phyloP scores from a whole-genome alignment of 92 coral and sea anemone genomes.

The Pocillopora grandis region DNA sequence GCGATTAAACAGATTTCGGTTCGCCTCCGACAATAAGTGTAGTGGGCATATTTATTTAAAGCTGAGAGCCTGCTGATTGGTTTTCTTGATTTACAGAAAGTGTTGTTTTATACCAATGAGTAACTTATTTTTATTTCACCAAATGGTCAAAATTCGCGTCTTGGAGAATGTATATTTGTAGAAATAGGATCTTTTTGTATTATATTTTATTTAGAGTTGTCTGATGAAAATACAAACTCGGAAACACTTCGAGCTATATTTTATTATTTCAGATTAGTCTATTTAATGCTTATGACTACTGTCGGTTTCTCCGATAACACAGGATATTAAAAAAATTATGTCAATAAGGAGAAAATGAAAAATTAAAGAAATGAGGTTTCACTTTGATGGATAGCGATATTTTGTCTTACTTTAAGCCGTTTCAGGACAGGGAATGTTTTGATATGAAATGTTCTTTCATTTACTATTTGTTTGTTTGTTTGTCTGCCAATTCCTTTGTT shows the following conservation, averaged over 20 bases:
- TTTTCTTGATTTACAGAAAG: conserved; percentile 8
- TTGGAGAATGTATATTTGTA: conserved; percentile 27
- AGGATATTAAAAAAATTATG: conserved; percentile 7
- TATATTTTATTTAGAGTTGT: conserved; percentile 21
- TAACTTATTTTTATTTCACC: neutral
- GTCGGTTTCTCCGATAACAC: conserved; percentile 19
- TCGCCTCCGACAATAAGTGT: too few species aligned
- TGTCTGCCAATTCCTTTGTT: too few species aligned
- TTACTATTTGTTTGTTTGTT: too few species aligned
- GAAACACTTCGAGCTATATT: conserved; percentile 12
- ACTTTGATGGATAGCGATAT: neutral
- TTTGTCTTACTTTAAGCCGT: neutral
- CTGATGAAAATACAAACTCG: neutral
- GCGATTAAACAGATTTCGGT: too few species aligned
- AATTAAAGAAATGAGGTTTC: conserved; percentile 6
- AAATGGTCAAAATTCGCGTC: neutral
- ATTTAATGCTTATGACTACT: conserved; percentile 21
- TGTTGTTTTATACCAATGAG: neutral
- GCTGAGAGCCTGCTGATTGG: too few species aligned
- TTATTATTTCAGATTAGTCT: conserved; percentile 33
- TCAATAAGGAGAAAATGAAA: conserved; percentile 24
- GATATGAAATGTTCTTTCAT: too few species aligned
- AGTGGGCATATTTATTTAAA: too few species aligned
- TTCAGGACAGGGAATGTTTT: too few species aligned
- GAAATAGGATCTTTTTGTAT: conserved; percentile 16